Base-by-base conservation (phyloP, 2,888 invertebrate species). In the Habroteleia sp. region DNA sequence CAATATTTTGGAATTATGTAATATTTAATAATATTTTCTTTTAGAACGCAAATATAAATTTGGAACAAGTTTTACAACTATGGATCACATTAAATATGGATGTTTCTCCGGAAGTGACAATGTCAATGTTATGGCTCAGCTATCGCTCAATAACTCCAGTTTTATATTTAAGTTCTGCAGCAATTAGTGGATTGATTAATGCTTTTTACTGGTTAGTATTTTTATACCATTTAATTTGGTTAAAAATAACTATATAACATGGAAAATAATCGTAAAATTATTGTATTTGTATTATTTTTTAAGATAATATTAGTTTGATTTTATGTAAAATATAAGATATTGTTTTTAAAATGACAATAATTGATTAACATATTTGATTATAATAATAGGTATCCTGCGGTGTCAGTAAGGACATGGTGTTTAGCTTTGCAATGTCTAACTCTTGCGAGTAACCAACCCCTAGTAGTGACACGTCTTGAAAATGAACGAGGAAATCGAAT, bases 31-130 rank as follows among this genome's bases (percentile, higher is more conserved):
- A 25, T 5, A 6, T 25, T 1, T 25, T n/a, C 10, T 29, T 10
- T 58, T 50, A 93, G 91, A 92, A 93, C 87, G 92, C 93, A 48
- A 93, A 94, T 85, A 91, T 93, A 11, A 94, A 94, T 85, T 91
- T 97, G 85, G 97, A 97, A 89, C 93, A 95, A 84, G 93, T 96
- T 44, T 90, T 97, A 27, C 94, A 96, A 78, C 90, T 97, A 78
- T 97, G 97, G 96, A 90, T 97, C 74, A 96, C 95, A 1, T 90
- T 97, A 74, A 96, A 96, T 79, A 88, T 91, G 91, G 94, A 88
- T 87, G 90, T 65, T 81, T 89, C 86, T 88, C 90, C 90, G 84
- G 91, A 87, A 69, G 80, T 82, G 37, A 77, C 85, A 23, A 77
- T 56, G 6, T 58, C 72, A 7, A 79, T n/a, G n/a, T n/a, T n/a